Percentiles rank a stretch among this genome's conserved stretches.
These are phyloP conservation scores for Rhea pennata DNA, from an alignment of 2,113 vertebrate genomes.

Conservation along the genomic window DNA sequence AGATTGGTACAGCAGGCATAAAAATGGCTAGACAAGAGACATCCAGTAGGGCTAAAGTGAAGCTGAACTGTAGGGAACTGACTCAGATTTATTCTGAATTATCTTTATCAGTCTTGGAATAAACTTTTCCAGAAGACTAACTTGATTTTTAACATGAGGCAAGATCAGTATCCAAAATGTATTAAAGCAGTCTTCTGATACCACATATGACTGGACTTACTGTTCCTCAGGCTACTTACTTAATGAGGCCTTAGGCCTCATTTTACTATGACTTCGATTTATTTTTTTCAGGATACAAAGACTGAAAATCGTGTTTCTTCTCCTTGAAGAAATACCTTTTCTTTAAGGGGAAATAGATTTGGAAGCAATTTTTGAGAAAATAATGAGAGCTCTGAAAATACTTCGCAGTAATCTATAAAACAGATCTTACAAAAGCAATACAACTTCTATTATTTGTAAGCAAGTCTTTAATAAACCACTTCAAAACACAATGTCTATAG, in stretches of 20 bases:
- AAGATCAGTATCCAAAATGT: background rate
- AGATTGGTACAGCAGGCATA: background rate
- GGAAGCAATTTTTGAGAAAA: background rate
- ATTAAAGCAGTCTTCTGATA: background rate
- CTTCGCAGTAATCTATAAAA: background rate
- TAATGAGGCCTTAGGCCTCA: background rate
- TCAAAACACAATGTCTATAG: background rate
- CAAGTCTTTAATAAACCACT: background rate
- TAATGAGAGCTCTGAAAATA: background rate
- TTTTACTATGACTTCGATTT: background rate
- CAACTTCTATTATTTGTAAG: background rate
- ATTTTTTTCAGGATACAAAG: background rate
- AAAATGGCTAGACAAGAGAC: background rate
- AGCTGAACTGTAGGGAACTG: background rate
- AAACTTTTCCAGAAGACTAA: background rate
- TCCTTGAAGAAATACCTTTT: background rate
- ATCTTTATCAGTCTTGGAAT: background rate
- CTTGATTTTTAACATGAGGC: background rate
- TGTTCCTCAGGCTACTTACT: background rate
- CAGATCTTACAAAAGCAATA: background rate
- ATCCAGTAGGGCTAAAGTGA: background rate
- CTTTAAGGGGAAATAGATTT: background rate
- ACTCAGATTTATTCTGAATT: background rate
- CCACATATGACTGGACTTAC: background rate
- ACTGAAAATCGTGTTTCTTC: background rate